Base-by-base conservation (phyloP, 1,140 invertebrate species). In the Hermetia illucens region DNA sequence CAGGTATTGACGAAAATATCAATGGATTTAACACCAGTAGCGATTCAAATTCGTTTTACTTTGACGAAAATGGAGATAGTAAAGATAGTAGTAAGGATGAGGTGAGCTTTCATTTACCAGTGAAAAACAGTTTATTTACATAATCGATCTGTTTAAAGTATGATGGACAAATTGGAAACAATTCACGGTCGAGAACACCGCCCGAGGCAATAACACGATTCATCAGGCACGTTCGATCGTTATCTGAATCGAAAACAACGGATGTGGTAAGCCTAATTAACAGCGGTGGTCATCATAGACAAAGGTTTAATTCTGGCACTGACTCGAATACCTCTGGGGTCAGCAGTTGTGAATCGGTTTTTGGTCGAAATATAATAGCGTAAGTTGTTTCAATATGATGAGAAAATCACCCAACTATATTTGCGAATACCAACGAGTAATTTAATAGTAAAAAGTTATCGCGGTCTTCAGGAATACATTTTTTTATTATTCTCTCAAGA, bases 311-410 rank as follows among this genome's bases (percentile, higher is more conserved):
- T 40, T 61, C 58, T 0, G 56, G 75, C 41, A 82, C 80, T 12
- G 81, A 85, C 51, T 81, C 78, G 1, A 82, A 78, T 41, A 79
- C 76, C 2, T 83, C 79, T 45, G 81, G 81, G 19, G 72, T 83
- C 5, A 80, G 79, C 61, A 82, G 79, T 29, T 80, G 73, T 50
- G 79, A 84, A 55, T 83, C 80, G 1, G 70, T 75, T 18, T 63
- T 68, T 10, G 66, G 69, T 31, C 38, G 50, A 12, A 50, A 49
- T 17, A 47, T 52, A 12, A 50, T 47, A 29, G 32, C 39, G 35
- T 29, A 36, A 38, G 19, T 35, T 27, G 21, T 15, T 17, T 12
- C 34, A 6, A 40, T 27, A 27, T 9, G 19, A n/a, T n/a, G n/a
- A n/a, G n/a, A n/a, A 27, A 27, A n/a, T n/a, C n/a, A n/a, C 25